Base-by-base conservation (phyloP, 2,113 vertebrate genomes). In the Hyaena hyaena region DNA sequence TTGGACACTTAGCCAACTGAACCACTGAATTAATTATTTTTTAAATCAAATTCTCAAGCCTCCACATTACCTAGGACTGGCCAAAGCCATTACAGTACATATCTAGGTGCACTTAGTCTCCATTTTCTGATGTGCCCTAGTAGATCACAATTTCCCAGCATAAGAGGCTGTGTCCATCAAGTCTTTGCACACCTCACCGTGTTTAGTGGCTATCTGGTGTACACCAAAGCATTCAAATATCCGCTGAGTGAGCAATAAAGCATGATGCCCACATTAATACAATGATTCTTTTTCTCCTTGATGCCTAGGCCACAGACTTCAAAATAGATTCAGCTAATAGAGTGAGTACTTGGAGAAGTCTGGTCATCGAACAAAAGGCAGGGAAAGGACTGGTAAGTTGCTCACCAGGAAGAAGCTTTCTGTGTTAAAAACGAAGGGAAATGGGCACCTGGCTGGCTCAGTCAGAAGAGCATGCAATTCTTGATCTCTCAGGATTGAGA, bases 331-430 rank as follows among this genome's bases (percentile, higher is more conserved):
- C 14, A 28, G 50, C 68, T 76, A 68, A 74, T 10, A n/a, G n/a
- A 90, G 31, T 17, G 48, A 45, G 43, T 79, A 55, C 17, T 71
- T 3, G 14, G 43, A 48, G 48, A 94, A 85, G 26, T 79, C 4
- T 35, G 69, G 66, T 66, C 33, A 73, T 50, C 63, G 8, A 84
- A n/a, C 39, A 66, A 80, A 94, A 43, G 35, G 24, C 39, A 45
- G 39, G 12, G 73, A 61, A 61, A 79, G 39, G 35, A 83, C 31
- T 4, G 4, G 28, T 82, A 88, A 66, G 10, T 8, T 28, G 26
- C 26, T 93, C n/a, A 85, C 24, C n/a, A 97, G 48, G 35, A 85
- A 58, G 65, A 90, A 83, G 58, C 23, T 93, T 93, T 92, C 84
- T 55, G 58, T 61, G 71, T 85, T 80, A 55, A 90, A 93, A 91